Evolutionary conservation across 2,888 invertebrate species (phyloP).

Genomic region (Globia sparganii): DNA sequence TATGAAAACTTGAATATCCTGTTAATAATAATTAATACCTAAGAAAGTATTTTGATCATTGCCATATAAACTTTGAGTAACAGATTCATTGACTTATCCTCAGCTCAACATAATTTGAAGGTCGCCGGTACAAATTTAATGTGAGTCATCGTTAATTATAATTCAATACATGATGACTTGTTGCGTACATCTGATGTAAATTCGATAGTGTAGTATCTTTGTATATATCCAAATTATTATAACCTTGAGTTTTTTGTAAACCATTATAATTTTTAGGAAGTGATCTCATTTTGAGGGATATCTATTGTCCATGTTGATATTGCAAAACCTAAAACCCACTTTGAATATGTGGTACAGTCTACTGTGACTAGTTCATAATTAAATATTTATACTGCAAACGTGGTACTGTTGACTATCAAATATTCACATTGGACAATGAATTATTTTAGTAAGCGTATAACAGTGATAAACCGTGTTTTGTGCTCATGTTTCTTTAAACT

Average conservation of each 20-base stretch:
- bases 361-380: background rate
- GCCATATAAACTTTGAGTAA: slow-evolving; percentile 16
- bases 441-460: slow-evolving; percentile 3
- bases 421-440: slow-evolving; percentile 3
- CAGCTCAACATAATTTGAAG: slow-evolving; percentile 31
- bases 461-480: slow-evolving; percentile 1
- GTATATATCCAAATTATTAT: slow-evolving; percentile 9
- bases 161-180: slow-evolving; percentile 59
- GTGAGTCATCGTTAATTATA: slow-evolving; percentile 64
- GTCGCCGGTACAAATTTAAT: slow-evolving; percentile 36
- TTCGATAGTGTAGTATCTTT: slow-evolving; percentile 24
- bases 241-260: slow-evolving; percentile 14
- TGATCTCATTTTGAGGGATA: slow-evolving; percentile 18
- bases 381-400: background rate
- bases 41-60: background rate
- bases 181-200: slow-evolving; percentile 29
- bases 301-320: slow-evolving; percentile 7
- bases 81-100: slow-evolving; percentile 36
- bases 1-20: background rate
- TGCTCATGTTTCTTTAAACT: slow-evolving; percentile 6
- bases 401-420: background rate
- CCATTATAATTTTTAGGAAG: slow-evolving; percentile 3
- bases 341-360: background rate
- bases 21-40: background rate
- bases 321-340: background rate